A percentile compares a stretch with the other conserved stretches of the same genome.
phyloP scores from a whole-genome alignment of 2,797 vertebrate genomes.

The Nannoperca australis region DNA sequence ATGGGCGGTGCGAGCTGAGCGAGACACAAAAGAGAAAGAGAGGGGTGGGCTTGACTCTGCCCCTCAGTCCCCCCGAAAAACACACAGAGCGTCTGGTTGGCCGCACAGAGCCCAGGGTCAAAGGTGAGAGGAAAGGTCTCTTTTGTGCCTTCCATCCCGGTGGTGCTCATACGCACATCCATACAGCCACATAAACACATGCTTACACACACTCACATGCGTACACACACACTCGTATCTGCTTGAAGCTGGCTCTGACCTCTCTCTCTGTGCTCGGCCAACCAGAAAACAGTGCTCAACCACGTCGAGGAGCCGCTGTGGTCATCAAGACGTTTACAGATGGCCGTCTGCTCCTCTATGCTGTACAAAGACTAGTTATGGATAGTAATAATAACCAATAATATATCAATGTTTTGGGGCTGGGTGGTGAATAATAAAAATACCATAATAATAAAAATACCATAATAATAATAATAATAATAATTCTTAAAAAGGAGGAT shows the following conservation, averaged over 20 bases:
- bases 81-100: slow-evolving; percentile 79
- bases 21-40: slow-evolving; percentile 62
- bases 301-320: slow-evolving; percentile 65
- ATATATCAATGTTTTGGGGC: slow-evolving; percentile 87
- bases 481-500: slow-evolving; percentile 78
- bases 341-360: slow-evolving; percentile 78
- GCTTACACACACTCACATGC: slow-evolving; percentile 40
- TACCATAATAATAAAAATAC: slow-evolving; percentile 69
- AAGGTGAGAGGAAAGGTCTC: slow-evolving; percentile 85
- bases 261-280: slow-evolving; percentile 79
- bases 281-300: slow-evolving; percentile 71
- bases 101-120: slow-evolving; percentile 79
- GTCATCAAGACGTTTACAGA: slow-evolving; percentile 49
- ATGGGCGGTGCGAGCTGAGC: slow-evolving; percentile 55
- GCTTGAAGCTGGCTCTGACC: slow-evolving; percentile 78
- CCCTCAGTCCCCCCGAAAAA: slow-evolving; percentile 56
- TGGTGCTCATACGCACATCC: slow-evolving; percentile 74
- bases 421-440: slow-evolving; percentile 81
- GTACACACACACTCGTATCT: slow-evolving; percentile 54
- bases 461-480: slow-evolving; percentile 75
- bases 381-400: slow-evolving; percentile 87
- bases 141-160: slow-evolving; percentile 84
- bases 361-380: slow-evolving; percentile 88
- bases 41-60: slow-evolving; percentile 45
- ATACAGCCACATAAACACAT: slow-evolving; percentile 48